Evolutionary conservation across 2,888 invertebrate genomes (phyloP).

Genomic region (Microctonus aethiopoides): DNA sequence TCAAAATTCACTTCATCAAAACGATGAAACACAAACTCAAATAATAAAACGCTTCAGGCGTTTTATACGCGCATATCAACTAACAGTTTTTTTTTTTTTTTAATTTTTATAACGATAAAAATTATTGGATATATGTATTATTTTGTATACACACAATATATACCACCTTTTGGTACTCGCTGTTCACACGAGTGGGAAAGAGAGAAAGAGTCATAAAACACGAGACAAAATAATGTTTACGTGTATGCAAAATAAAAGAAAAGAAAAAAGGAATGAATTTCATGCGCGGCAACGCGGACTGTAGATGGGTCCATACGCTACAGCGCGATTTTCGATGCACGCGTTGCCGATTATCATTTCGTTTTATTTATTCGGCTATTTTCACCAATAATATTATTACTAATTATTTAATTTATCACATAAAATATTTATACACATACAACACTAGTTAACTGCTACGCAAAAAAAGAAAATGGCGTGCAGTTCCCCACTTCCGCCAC

Average conservation of each 20-base stretch:
- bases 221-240: slow-evolving; percentile 22
- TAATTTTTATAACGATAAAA: background rate
- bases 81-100: too few species aligned
- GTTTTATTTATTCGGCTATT: slow-evolving; percentile 37
- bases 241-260: background rate
- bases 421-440: slow-evolving; percentile 59
- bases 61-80: background rate
- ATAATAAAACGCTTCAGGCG: background rate
- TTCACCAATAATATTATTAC: slow-evolving; percentile 42
- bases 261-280: slow-evolving; percentile 30
- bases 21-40: background rate
- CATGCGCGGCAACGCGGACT: slow-evolving; percentile 50
- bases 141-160: background rate
- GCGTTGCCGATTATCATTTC: slow-evolving; percentile 56
- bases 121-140: background rate
- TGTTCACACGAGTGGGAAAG: slow-evolving; percentile 36
- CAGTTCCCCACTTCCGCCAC: slow-evolving; percentile 50
- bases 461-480: slow-evolving; percentile 67
- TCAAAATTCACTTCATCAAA: background rate
- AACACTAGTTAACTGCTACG: slow-evolving; percentile 64
- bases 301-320: slow-evolving; percentile 43
- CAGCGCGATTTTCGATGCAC: slow-evolving; percentile 47
- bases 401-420: slow-evolving; percentile 57
- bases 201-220: slow-evolving; percentile 34
- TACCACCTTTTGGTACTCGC: slow-evolving; percentile 12